A percentile compares a stretch with the other conserved stretches of the same genome.
These are phyloP conservation scores for Formica selysi DNA, from an alignment of 1,140 invertebrate genomes.

Conservation along the genomic window DNA sequence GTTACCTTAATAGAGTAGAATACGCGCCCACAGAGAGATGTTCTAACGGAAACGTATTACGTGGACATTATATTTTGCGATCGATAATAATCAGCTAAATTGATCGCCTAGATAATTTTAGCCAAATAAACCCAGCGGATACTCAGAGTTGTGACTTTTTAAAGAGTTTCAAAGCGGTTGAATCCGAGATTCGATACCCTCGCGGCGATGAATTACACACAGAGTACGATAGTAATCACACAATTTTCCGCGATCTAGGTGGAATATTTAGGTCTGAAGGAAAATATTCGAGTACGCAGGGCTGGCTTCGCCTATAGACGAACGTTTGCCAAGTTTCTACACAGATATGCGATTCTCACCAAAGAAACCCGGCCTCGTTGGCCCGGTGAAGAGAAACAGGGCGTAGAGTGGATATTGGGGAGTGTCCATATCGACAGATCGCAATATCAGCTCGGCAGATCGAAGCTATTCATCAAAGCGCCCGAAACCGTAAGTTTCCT, in stretches of 20 bases:
- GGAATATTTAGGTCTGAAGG: conserved; percentile 89
- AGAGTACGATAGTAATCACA: not conserved
- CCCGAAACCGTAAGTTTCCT: conserved; percentile 89
- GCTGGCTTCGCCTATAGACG: conserved; percentile 90
- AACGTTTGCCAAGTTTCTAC: conserved; percentile 89
- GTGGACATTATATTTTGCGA: not conserved
- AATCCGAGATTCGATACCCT: not conserved
- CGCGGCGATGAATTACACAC: not conserved
- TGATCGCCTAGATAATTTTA: not conserved
- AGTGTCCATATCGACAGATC: conserved; percentile 88
- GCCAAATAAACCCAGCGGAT: not conserved
- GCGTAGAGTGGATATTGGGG: conserved; percentile 88
- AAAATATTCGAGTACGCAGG: conserved; percentile 89
- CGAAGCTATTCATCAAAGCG: conserved; percentile 93
- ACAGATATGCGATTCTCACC: conserved; percentile 91
- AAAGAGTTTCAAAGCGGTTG: not conserved
- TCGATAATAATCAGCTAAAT: not conserved
- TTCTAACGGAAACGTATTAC: not conserved
- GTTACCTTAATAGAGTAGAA: not conserved
- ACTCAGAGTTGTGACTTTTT: not conserved
- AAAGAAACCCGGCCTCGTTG: conserved; percentile 90
- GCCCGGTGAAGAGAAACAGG: conserved; percentile 88
- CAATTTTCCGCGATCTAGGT: conserved; percentile 78
- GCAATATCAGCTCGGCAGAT: conserved; percentile 91
- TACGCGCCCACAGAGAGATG: not conserved